Conservation (phyloP, 2,888 invertebrate species). For the Dorcus hopei region DNA sequence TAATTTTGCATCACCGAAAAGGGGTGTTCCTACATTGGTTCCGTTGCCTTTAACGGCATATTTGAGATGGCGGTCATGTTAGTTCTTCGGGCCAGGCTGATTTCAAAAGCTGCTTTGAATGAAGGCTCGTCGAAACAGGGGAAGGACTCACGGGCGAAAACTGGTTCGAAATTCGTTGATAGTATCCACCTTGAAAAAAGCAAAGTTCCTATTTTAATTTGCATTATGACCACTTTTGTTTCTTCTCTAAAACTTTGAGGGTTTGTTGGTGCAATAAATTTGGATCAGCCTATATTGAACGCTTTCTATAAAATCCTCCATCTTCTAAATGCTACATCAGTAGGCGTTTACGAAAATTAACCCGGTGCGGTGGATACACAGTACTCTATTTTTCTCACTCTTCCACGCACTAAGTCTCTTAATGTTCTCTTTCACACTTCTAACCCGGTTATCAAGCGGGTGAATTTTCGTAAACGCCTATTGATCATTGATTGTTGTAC, state of each 20-base stretch:
- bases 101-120: slow-evolving; percentile 71
- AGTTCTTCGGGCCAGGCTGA: slow-evolving; percentile 64
- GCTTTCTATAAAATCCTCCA: too few relatives aligned
- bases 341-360: too few relatives aligned
- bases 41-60: slow-evolving; percentile 60
- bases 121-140: slow-evolving; percentile 78
- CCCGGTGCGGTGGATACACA: too few relatives aligned
- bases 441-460: too few relatives aligned
- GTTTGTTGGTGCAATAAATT: too few relatives aligned
- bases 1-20: background rate
- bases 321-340: background rate
- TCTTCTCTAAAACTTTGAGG: too few relatives aligned
- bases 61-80: slow-evolving; percentile 67
- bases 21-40: slow-evolving; percentile 52
- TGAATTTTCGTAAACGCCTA: too few relatives aligned
- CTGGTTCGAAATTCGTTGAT: slow-evolving; percentile 65
- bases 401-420: too few relatives aligned
- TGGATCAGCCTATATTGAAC: too few relatives aligned
- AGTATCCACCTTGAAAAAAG: slow-evolving; percentile 53
- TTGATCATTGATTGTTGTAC: background rate
- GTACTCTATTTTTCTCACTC: too few relatives aligned
- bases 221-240: too few relatives aligned
- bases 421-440: too few relatives aligned
- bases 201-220: background rate
- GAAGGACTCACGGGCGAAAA: slow-evolving; percentile 63